Base-by-base conservation (phyloP, 2,113 vertebrate genomes). In the Canis aureus region DNA sequence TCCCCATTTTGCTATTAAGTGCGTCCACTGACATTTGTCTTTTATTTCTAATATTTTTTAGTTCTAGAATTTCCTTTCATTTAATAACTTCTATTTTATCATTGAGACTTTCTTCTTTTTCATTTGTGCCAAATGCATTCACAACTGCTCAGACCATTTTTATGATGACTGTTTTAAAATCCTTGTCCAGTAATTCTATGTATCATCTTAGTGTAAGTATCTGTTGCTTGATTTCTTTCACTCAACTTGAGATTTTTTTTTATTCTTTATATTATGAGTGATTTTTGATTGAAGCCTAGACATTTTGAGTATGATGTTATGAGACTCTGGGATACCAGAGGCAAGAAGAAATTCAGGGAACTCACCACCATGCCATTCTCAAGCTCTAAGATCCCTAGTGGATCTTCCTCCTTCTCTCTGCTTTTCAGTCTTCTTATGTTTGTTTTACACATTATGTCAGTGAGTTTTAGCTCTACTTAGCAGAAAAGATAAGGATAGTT, bases 21-120 rank as follows among this genome's bases (percentile, higher is more conserved):
- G 43, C 25, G 79, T 32, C 17, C 23, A 85, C 0, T 80, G 59
- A 73, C 49, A 43, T 73, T 53, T 89, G 69, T 74, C 49, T 84
- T 85, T 76, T 57, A 66, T 15, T 74, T 64, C 43, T 57, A 49
- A 2, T 59, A 22, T 5, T 35, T 92, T 85, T 55, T 57, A 66
- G 62, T 73, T 51, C 60, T 95, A 80, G 71, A 69, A 57, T 95
- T 79, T 92, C 22, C 38, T 73, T 95, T 73, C 35, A 11, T 71
- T 17, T 32, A 66, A 38, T 35, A 62, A 62, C 23, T 64, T 73
- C 23, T 83, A 38, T 55, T 84, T 60, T 69, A 35, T 60, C 62
- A 59, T 6, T 90, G 73, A 66, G 19, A 66, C 53, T 85, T 59
- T 84, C n/a, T 59, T 0, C 16, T 51, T 92, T 60, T 51, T 66